These are phyloP conservation scores for Cyrtonyx montezumae DNA, from an alignment of 2,113 vertebrate genomes.

Conservation along the genomic window DNA sequence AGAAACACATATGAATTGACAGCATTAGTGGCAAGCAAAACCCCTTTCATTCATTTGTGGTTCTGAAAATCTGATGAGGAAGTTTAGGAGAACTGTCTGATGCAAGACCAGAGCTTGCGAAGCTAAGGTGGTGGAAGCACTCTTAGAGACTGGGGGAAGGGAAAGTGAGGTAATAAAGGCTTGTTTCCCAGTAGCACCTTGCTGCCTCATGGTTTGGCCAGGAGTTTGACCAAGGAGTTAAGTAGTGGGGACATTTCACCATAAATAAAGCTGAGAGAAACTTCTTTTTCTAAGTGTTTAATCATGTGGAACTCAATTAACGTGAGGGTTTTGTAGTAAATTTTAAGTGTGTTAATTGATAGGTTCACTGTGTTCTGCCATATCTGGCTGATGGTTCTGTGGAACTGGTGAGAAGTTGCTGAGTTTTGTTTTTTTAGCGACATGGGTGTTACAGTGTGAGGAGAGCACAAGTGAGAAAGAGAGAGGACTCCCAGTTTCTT, in stretches of 20 bases:
- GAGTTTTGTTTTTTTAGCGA: background rate
- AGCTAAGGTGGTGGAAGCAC: background rate
- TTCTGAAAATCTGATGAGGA: background rate
- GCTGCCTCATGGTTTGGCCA: background rate
- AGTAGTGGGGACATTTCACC: background rate
- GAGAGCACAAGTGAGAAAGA: background rate
- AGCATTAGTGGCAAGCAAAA: background rate
- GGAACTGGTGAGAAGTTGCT: background rate
- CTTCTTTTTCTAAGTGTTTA: background rate
- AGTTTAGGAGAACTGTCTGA: background rate
- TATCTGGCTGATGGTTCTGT: background rate
- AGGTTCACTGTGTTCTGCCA: background rate
- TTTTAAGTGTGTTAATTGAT: background rate
- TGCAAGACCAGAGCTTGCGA: background rate
- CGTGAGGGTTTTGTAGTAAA: background rate
- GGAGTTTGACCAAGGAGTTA: background rate
- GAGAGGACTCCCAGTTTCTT: background rate
- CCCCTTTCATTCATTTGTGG: background rate
- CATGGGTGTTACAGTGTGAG: rapidly evolving
- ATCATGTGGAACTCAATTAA: background rate
- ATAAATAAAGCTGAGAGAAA: background rate
- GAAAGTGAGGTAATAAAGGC: background rate
- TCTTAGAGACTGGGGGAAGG: background rate
- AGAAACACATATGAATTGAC: background rate
- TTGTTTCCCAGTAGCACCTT: background rate